phyloP scores from a whole-genome alignment of 2,797 vertebrate species.

The Muscicapa comitata region DNA sequence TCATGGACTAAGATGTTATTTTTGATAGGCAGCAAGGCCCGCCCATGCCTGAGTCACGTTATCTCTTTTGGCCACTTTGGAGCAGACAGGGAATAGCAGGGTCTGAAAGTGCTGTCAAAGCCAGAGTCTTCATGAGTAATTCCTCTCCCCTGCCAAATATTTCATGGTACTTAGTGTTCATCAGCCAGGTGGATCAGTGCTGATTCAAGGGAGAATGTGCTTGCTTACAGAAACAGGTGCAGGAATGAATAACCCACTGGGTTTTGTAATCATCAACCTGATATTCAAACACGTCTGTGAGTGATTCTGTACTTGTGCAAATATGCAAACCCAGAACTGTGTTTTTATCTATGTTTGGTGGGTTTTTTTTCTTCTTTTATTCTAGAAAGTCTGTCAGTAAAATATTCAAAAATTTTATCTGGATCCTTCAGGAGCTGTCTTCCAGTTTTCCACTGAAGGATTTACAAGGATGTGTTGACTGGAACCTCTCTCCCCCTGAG shows the following conservation, averaged over 20 bases:
- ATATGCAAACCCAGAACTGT: background rate
- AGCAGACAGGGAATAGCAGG: background rate
- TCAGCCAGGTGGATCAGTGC: background rate
- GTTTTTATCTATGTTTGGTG: background rate
- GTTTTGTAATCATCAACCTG: background rate
- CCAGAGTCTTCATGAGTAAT: background rate
- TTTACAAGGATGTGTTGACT: background rate
- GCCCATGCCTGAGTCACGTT: background rate
- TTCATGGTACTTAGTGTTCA: background rate
- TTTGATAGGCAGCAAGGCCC: background rate
- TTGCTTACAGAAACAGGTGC: conserved; percentile 11
- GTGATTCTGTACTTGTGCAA: background rate
- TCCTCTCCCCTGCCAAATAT: background rate
- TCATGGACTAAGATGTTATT: background rate
- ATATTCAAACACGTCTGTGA: background rate
- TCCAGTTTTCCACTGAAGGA: background rate
- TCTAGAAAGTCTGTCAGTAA: background rate
- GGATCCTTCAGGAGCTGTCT: background rate
- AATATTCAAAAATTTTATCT: background rate
- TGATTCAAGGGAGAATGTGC: background rate
- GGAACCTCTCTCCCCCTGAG: background rate
- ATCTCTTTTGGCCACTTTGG: background rate
- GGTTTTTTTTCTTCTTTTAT: background rate
- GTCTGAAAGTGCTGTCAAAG: background rate
- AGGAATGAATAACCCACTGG: background rate